These are phyloP conservation scores for Phycodurus eques DNA, from an alignment of 2,113 vertebrate genomes.

Conservation along the genomic window DNA sequence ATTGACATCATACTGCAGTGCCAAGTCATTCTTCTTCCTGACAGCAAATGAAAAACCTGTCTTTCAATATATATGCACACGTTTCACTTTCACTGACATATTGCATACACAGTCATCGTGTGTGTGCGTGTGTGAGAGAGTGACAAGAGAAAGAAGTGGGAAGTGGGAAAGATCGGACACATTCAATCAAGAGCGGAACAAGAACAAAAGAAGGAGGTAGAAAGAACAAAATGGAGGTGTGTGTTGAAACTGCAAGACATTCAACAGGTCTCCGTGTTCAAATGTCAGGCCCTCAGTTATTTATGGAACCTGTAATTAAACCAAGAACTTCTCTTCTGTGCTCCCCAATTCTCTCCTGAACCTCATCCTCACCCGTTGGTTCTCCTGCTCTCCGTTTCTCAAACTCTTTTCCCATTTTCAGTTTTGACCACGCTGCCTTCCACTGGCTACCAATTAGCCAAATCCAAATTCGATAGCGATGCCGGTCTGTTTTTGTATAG, in stretches of 20 bases:
- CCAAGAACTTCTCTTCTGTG: conserved; percentile 48
- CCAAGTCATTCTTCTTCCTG: conserved; percentile 53
- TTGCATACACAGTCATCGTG: conserved; percentile 25
- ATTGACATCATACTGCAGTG: conserved; percentile 53
- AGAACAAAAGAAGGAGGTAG: conserved; percentile 4
- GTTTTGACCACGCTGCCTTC: conserved; percentile 23
- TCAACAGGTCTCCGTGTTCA: conserved; percentile 62
- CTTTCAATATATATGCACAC: conserved; percentile 26
- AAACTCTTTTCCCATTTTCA: conserved; percentile 5
- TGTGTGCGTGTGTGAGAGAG: conserved; percentile 22
- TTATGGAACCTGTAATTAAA: conserved; percentile 73
- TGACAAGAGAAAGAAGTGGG: conserved; percentile 28
- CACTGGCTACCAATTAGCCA: conserved; percentile 40
- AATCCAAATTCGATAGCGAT: conserved; percentile 47
- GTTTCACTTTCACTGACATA: conserved; percentile 44
- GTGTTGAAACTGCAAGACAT: conserved; percentile 58
- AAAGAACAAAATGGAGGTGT: conserved; percentile 46
- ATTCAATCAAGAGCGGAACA: conserved; percentile 14
- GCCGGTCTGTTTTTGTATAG: conserved; percentile 37
- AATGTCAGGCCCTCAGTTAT: conserved; percentile 71
- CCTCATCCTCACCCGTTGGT: conserved; percentile 46
- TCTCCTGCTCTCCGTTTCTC: conserved; percentile 12
- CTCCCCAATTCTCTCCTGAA: conserved; percentile 45
- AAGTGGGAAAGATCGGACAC: conserved; percentile 15
- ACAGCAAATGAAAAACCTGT: conserved; percentile 58